Base-by-base conservation (phyloP, 2,113 vertebrate species). In the Chaenogobius annularis region DNA sequence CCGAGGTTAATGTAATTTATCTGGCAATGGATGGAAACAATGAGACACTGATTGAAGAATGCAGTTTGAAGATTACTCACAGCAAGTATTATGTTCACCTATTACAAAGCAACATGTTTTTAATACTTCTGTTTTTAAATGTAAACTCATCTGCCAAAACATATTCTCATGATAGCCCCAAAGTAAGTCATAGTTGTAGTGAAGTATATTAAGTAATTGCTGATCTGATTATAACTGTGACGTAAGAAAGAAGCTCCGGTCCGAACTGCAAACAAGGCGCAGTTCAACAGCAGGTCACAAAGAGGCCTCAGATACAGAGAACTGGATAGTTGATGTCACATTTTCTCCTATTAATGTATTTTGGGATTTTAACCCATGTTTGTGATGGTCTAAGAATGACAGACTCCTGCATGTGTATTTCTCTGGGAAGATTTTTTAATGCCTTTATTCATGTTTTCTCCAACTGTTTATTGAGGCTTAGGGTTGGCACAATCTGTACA, bases 1-100 rank as follows among this genome's bases (percentile, higher is more conserved):
- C 5, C 5, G 46, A 47, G 48, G 50, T 81, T 80, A 83, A 8
- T 3, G 23, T 43, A 44, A 47, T 35, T 58, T 12, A 54, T 14
- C 22, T 66, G 55, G 14, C 35, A 9, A 48, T 65, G 44, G 11
- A 56, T 69, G 44, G 13, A 56, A 66, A 17, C 54, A 22, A 44
- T 77, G 72, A 83, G 55, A 40, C 7, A n/a, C 72, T 20, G 0
- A 7, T 37, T 37, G 76, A 72, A 55, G 66, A 77, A 74, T 79
- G 59, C 19, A 19, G 3, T 54, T 54, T 54, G 50, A 10, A 54
- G 19, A 54, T 54, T 19, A 54, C 50, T 20, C 19, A 3, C 19
- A 20, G 19, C 19, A 54, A 10, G n/a, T n/a, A n/a, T 4, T 8
- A 54, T 31, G 26, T 31, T 31, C 26, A 31, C 26, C 1, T 31